Evolutionary conservation across 2,888 invertebrate genomes (phyloP).

Genomic region (Sarcophaga caerulescens): DNA sequence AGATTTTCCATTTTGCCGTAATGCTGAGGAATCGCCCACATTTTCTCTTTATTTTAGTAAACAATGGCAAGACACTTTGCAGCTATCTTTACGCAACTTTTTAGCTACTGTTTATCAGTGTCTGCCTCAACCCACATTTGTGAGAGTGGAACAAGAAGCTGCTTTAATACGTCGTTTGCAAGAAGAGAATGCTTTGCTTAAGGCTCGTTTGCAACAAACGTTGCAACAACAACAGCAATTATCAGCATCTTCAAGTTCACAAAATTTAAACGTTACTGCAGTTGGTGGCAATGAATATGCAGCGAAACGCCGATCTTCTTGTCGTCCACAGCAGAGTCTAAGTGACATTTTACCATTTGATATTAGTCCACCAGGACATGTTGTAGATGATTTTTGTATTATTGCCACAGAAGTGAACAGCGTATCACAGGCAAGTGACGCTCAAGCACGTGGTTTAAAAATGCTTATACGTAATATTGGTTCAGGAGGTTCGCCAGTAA

Average conservation of each 20-base stretch:
- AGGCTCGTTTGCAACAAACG: slow-evolving; percentile 80
- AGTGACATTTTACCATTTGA: slow-evolving; percentile 85
- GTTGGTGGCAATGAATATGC: slow-evolving; percentile 53
- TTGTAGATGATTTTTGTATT: slow-evolving; percentile 95
- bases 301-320: slow-evolving; percentile 74
- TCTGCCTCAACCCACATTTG: slow-evolving; percentile 92
- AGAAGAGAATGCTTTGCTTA: slow-evolving; percentile 90
- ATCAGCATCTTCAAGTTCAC: slow-evolving; percentile 61
- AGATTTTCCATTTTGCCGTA: slow-evolving; percentile 95
- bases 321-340: slow-evolving; percentile 83
- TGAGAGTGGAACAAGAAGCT: slow-evolving; percentile 93
- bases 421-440: slow-evolving; percentile 79
- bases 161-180: slow-evolving; percentile 89
- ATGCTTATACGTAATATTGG: slow-evolving; percentile 92
- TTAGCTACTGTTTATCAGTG: slow-evolving; percentile 93
- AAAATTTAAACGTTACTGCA: slow-evolving; percentile 66
- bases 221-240: slow-evolving; percentile 76
- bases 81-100: slow-evolving; percentile 95
- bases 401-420: slow-evolving; percentile 88
- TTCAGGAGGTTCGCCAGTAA: slow-evolving; percentile 88
- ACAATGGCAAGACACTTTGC: slow-evolving; percentile 97
- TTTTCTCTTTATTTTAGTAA: slow-evolving; percentile 95
- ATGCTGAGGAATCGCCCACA: slow-evolving; percentile 93
- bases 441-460: slow-evolving; percentile 89
- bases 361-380: slow-evolving; percentile 88